These are phyloP conservation scores for Drosophila lutescens DNA, from an alignment of 2,888 invertebrate species.

Conservation along the genomic window DNA sequence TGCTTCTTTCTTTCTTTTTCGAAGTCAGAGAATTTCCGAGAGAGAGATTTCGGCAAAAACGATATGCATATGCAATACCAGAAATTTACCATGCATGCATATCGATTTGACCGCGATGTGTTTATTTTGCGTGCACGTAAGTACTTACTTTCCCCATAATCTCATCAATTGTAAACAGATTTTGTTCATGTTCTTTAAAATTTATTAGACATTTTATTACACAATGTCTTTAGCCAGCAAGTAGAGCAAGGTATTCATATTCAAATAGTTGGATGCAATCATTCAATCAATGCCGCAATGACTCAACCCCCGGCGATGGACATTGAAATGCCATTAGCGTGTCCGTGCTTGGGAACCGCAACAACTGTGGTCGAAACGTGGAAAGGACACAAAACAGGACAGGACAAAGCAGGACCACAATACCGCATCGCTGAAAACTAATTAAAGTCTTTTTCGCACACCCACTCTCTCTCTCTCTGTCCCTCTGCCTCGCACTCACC, in stretches of 20 bases:
- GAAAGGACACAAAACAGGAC: constrained; percentile 33
- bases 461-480: neutral
- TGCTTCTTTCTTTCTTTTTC: no score
- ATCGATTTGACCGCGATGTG: no score
- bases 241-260: constrained; percentile 16
- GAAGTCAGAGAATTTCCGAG: no score
- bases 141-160: no score
- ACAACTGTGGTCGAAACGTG: constrained; percentile 40
- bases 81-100: no score
- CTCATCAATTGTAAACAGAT: no score
- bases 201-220: neutral
- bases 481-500: no score
- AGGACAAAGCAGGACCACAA: constrained; percentile 47
- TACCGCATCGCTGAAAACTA: constrained; percentile 64
- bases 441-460: constrained; percentile 54
- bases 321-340: constrained; percentile 76
- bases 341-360: constrained; percentile 52
- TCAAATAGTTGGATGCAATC: constrained; percentile 27
- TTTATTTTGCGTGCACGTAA: no score
- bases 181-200: neutral
- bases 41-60: no score
- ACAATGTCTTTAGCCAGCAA: neutral
- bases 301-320: constrained; percentile 46
- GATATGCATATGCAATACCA: no score
- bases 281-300: constrained; percentile 39